Percentiles rank a stretch among this genome's conserved stretches.
Evolutionary conservation across 2,113 vertebrate species (phyloP).

Genomic region (Probosciger aterrimus): DNA sequence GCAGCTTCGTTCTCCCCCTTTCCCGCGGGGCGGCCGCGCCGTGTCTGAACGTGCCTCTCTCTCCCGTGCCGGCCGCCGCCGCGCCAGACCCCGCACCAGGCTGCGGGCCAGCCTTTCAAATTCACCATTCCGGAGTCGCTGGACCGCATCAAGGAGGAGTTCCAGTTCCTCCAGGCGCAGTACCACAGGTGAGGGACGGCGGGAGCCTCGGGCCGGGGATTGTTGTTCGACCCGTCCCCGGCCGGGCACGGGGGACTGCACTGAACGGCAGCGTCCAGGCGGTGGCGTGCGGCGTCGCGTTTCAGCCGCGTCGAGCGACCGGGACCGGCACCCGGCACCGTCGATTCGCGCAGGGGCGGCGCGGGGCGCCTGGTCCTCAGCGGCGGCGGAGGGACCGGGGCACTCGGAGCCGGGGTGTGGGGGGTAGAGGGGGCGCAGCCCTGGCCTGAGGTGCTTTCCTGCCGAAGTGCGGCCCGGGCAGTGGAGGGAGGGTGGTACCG

Average conservation of each 20-base stretch:
- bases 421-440: too few species aligned
- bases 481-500: rapidly evolving
- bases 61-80: neutral
- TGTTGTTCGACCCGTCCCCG: too few species aligned
- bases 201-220: neutral
- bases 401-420: too few species aligned
- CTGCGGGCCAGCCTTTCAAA: slow-evolving; percentile 92
- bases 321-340: too few species aligned
- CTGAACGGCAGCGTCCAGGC: slow-evolving; percentile 69
- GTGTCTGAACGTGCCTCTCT: slow-evolving; percentile 13
- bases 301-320: slow-evolving; percentile 28
- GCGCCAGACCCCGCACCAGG: slow-evolving; percentile 86
- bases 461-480: rapidly evolving
- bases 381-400: neutral
- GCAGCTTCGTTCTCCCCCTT: neutral
- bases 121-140: slow-evolving; percentile 93
- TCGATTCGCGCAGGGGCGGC: neutral
- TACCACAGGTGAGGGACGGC: slow-evolving; percentile 87
- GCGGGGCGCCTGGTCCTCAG: neutral
- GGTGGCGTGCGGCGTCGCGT: slow-evolving; percentile 77
- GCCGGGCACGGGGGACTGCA: slow-evolving; percentile 18
- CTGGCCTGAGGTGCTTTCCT: too few species aligned
- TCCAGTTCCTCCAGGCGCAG: slow-evolving; percentile 94
- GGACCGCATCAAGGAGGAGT: slow-evolving; percentile 95
- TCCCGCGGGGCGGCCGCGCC: neutral